These are phyloP conservation scores for Ganaspis brasiliensis DNA, from an alignment of 2,888 invertebrate species.

Conservation along the genomic window DNA sequence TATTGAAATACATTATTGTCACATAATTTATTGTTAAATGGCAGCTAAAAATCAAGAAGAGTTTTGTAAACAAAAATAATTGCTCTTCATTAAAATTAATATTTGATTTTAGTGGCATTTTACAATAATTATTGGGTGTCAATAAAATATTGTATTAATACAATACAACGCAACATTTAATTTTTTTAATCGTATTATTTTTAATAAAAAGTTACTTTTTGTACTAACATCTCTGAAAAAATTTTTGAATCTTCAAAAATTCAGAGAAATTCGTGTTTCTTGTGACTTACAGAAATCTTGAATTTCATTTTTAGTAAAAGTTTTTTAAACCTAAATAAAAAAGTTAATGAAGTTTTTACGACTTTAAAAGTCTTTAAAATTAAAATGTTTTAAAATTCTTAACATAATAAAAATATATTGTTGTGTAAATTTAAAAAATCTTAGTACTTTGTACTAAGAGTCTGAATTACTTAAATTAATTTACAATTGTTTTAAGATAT, in stretches of 20 bases:
- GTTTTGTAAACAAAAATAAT: constrained; percentile 30
- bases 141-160: constrained; percentile 49
- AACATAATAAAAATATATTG: too few relatives aligned
- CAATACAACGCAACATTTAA: background rate
- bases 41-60: background rate
- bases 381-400: too few relatives aligned
- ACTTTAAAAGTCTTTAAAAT: too few relatives aligned
- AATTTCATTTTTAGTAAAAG: constrained; percentile 1
- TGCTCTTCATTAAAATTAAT: constrained; percentile 25
- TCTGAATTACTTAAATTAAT: too few relatives aligned
- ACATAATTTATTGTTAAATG: background rate
- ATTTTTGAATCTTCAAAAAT: constrained; percentile 41
- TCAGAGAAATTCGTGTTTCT: constrained; percentile 28
- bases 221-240: constrained; percentile 29
- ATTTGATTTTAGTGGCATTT: constrained; percentile 42
- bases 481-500: background rate
- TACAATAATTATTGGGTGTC: constrained; percentile 13
- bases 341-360: too few relatives aligned
- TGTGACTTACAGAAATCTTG: background rate
- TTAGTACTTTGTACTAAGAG: too few relatives aligned
- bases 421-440: too few relatives aligned
- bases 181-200: background rate
- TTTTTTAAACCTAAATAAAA: too few relatives aligned
- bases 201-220: constrained; percentile 21
- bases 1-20: constrained; percentile 7